Evolutionary conservation across 2,888 invertebrate species (phyloP).

Genomic region (Elegia similella): DNA sequence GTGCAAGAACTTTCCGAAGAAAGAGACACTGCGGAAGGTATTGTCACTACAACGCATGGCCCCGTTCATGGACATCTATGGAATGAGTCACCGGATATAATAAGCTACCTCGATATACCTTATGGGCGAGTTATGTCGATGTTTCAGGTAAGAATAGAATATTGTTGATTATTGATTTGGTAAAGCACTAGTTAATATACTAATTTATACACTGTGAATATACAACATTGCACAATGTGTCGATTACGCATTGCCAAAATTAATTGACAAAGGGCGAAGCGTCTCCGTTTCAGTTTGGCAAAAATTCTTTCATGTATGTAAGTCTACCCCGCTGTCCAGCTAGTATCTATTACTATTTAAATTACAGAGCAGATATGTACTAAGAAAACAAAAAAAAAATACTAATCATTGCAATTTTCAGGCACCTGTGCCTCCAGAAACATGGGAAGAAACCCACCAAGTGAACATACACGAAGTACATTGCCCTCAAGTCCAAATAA

Average conservation of each 20-base stretch:
- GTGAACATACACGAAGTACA: conserved; percentile 38
- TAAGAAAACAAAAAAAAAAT: background rate
- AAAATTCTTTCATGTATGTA: too few relatives aligned
- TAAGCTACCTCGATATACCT: conserved; percentile 18
- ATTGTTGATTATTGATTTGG: too few relatives aligned
- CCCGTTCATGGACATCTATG: conserved; percentile 13
- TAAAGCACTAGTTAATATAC: too few relatives aligned
- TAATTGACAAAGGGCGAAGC: too few relatives aligned
- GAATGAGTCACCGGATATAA: conserved; percentile 3
- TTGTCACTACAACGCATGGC: conserved; percentile 10
- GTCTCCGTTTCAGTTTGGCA: too few relatives aligned
- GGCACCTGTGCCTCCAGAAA: conserved; percentile 41
- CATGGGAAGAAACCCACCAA: conserved; percentile 37
- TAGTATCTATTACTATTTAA: too few relatives aligned
- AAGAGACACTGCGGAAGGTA: background rate
- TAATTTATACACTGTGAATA: too few relatives aligned
- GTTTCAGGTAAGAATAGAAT: background rate
- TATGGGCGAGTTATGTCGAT: conserved; percentile 8
- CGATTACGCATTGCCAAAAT: too few relatives aligned
- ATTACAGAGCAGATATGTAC: too few relatives aligned
- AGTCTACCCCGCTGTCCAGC: too few relatives aligned
- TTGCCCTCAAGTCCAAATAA: conserved; percentile 53
- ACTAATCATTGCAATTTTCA: conserved; percentile 33
- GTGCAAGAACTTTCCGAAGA: background rate
- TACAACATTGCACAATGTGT: too few relatives aligned